Evolutionary conservation across 2,888 invertebrate genomes (phyloP).

Genomic region (Caenorhabditis doughertyi): DNA sequence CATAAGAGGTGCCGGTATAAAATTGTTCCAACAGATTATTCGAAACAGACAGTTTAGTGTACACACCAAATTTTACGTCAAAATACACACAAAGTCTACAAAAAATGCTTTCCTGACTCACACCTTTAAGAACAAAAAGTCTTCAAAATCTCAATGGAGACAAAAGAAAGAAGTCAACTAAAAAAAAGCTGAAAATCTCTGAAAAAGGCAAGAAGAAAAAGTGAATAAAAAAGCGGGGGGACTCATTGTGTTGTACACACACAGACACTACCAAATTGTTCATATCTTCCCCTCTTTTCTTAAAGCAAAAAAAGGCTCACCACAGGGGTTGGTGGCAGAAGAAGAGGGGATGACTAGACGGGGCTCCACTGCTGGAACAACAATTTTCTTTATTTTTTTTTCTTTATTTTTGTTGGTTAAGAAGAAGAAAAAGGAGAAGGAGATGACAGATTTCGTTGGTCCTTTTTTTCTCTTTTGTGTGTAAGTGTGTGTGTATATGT

Average conservation of each 20-base stretch:
- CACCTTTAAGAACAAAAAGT: too few relatives aligned
- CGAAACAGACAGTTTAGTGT: too few relatives aligned
- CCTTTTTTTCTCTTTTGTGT: too few relatives aligned
- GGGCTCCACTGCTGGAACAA: background rate
- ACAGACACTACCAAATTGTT: constrained; percentile 15
- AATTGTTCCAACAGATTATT: too few relatives aligned
- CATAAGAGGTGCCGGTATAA: too few relatives aligned
- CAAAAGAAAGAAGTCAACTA: too few relatives aligned
- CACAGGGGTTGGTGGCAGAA: too few relatives aligned
- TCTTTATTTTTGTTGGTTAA: constrained; percentile 1
- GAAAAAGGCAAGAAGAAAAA: background rate
- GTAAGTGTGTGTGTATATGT: background rate
- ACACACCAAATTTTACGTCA: too few relatives aligned
- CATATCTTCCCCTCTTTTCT: background rate
- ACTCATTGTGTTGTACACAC: background rate
- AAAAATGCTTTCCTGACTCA: too few relatives aligned
- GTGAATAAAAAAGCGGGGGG: constrained; percentile 1
- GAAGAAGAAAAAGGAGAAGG: too few relatives aligned
- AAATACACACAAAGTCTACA: too few relatives aligned
- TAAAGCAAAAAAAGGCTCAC: background rate
- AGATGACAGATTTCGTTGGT: constrained; percentile 8
- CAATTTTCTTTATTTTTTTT: constrained; percentile 4
- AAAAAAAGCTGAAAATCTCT: background rate
- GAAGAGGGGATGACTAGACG: constrained; percentile 8
- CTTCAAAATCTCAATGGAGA: too few relatives aligned